Percentiles rank a stretch among this genome's conserved stretches.
phyloP scores from a whole-genome alignment of 2,797 vertebrate species.

The Lophotriccus pileatus region DNA sequence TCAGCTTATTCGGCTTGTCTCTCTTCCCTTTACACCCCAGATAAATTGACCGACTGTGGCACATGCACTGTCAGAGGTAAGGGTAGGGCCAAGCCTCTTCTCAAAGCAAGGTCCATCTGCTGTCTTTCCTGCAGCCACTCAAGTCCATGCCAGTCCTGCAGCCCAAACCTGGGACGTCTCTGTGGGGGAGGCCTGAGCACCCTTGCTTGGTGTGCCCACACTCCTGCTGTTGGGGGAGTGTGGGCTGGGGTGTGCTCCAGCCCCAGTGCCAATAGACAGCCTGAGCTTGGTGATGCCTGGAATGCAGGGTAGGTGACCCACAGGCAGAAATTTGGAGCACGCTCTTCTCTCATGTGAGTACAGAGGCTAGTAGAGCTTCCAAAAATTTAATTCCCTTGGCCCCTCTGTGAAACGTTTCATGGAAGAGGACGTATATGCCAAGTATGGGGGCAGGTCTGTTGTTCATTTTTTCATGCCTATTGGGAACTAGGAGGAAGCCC shows the following conservation, averaged over 20 bases:
- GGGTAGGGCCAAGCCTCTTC: background rate
- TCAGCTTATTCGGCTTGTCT: background rate
- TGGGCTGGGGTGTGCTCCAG: background rate
- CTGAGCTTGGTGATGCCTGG: background rate
- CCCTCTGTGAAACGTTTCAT: background rate
- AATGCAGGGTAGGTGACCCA: too few relatives aligned
- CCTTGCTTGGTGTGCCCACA: background rate
- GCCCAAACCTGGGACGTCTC: background rate
- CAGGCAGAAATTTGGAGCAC: background rate
- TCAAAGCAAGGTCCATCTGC: background rate
- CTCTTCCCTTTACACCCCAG: background rate
- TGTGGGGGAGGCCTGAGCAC: background rate
- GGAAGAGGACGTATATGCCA: background rate
- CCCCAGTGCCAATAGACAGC: rapidly evolving
- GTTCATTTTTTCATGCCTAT: background rate
- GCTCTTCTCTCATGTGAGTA: rapidly evolving
- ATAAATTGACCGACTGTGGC: background rate
- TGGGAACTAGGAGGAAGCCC: background rate
- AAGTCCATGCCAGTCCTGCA: rapidly evolving
- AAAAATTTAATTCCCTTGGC: background rate
- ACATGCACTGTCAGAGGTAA: background rate
- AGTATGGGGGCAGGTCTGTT: background rate
- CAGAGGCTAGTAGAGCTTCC: background rate
- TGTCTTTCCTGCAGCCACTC: background rate
- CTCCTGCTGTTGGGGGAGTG: rapidly evolving